phyloP scores from a whole-genome alignment of 2,113 vertebrate species.

The Ifrita kowaldi region DNA sequence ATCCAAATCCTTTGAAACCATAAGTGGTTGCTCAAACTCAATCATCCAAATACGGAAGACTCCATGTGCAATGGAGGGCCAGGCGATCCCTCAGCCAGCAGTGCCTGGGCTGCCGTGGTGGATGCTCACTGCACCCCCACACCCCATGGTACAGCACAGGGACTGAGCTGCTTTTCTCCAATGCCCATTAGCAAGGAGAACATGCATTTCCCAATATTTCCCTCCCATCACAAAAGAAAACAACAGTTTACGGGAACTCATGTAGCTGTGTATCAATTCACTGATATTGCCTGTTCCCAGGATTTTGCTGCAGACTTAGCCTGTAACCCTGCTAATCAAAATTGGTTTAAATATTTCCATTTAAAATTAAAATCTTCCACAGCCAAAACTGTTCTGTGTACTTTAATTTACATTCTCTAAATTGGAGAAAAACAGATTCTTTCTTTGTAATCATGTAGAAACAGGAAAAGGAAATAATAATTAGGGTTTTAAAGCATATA shows the following conservation, averaged over 20 bases:
- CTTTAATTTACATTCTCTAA: conserved; percentile 53
- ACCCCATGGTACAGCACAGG: neutral
- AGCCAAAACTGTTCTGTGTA: conserved; percentile 47
- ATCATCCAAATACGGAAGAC: conserved; percentile 38
- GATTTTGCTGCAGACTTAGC: conserved; percentile 40
- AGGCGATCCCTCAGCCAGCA: neutral
- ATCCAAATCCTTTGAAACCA: conserved; percentile 71
- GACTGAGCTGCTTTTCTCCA: neutral
- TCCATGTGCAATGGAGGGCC: conserved; percentile 42
- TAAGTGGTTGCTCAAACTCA: conserved; percentile 65
- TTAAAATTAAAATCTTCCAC: conserved; percentile 71
- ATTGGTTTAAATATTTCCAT: conserved; percentile 54
- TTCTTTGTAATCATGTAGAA: conserved; percentile 66
- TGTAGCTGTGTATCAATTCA: conserved; percentile 32
- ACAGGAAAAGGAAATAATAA: conserved; percentile 73
- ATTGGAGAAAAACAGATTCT: conserved; percentile 48
- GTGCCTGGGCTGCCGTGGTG: neutral
- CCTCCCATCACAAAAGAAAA: neutral
- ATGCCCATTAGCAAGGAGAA: conserved; percentile 7
- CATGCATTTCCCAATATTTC: neutral
- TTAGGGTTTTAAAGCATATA: conserved; percentile 57
- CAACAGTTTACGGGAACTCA: neutral
- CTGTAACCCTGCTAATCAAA: conserved; percentile 63
- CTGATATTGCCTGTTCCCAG: neutral
- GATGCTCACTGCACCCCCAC: neutral